A percentile compares a stretch with the other conserved stretches of the same genome.
Evolutionary conservation across 2,797 vertebrate genomes (phyloP).

Genomic region (Todus mexicanus): DNA sequence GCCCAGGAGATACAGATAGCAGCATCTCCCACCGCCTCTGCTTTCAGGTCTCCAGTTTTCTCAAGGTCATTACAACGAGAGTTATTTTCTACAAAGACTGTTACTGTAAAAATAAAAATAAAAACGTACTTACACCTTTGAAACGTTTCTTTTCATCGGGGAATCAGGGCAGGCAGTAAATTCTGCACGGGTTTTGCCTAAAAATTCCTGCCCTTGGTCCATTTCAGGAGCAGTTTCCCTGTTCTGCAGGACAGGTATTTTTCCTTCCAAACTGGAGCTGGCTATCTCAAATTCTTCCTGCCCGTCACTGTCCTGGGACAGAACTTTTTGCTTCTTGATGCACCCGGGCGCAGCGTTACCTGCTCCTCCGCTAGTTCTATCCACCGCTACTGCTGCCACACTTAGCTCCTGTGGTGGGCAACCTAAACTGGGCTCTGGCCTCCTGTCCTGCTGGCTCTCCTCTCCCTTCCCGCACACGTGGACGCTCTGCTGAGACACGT

Average conservation of each 20-base stretch:
- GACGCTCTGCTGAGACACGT: neutral
- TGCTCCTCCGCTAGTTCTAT: neutral
- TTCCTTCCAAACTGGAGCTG: neutral
- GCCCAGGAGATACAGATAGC: neutral
- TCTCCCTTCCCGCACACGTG: neutral
- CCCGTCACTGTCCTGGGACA: neutral
- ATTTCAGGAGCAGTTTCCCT: neutral
- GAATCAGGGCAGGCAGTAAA: slow-evolving; percentile 15
- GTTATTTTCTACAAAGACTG: neutral
- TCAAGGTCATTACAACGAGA: neutral
- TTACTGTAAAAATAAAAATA: neutral
- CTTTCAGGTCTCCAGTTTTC: neutral
- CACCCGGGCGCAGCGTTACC: neutral
- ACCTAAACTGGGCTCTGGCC: neutral
- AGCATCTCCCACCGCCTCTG: neutral
- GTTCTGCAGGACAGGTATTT: neutral
- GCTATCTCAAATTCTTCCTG: neutral
- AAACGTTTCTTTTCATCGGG: neutral
- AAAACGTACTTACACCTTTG: slow-evolving; percentile 43
- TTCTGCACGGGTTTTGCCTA: slow-evolving; percentile 58
- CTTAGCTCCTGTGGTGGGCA: neutral
- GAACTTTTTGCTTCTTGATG: neutral
- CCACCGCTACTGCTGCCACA: neutral
- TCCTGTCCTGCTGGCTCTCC: neutral
- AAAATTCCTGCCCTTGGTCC: slow-evolving; percentile 11